These are phyloP conservation scores for Corythaixoides concolor DNA, from an alignment of 2,113 vertebrate genomes.

Conservation along the genomic window DNA sequence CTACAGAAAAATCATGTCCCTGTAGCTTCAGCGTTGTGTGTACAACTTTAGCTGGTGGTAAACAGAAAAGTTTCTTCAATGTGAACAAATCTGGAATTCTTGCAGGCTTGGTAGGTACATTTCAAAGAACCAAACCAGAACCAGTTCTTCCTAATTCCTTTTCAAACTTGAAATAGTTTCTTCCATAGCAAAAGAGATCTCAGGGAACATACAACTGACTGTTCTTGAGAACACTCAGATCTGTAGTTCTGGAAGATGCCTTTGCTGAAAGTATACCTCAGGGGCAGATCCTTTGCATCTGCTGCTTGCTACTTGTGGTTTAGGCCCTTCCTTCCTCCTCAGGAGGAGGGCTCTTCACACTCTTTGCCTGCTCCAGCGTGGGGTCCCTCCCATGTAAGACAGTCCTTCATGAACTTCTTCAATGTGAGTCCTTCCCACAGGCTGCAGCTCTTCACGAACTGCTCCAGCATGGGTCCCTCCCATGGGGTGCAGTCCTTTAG, in stretches of 20 bases:
- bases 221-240: neutral
- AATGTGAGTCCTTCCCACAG: too few species aligned
- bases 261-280: neutral
- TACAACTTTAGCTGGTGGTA: neutral
- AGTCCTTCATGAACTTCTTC: too few species aligned
- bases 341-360: too few species aligned
- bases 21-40: neutral
- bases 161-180: neutral
- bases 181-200: neutral
- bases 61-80: neutral
- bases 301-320: neutral
- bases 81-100: neutral
- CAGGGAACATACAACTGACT: neutral
- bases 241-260: neutral
- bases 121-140: neutral
- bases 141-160: neutral
- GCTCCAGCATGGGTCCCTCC: too few species aligned
- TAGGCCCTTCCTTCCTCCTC: too few species aligned
- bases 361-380: too few species aligned
- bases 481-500: too few species aligned
- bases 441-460: too few species aligned
- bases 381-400: too few species aligned
- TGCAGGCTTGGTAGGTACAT: neutral
- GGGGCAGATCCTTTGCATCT: neutral
- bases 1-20: constrained; percentile 20